Evolutionary conservation across 2,888 invertebrate genomes (phyloP), one percentile per base, ranked within the genome.

Genomic region (Byasa hedistus): DNA sequence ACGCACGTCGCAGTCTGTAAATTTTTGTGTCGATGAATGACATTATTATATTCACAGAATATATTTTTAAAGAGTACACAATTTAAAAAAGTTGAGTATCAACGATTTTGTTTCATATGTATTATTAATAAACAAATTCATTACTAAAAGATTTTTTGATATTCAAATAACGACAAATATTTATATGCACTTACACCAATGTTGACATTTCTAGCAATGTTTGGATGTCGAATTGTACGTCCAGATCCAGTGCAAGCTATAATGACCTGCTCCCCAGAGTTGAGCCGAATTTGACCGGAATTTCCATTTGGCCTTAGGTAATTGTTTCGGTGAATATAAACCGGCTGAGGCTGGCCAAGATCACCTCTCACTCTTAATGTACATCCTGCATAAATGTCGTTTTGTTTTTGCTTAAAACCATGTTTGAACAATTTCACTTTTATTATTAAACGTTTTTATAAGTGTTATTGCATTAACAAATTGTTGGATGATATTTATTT

Each of bases 281-380:
- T 80, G 5, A 87, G 74, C 55, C 72, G 75, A 71, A 86, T 81
- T 52, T 74, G 69, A 3, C 86, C 85, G 0, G 77, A 73, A 71
- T 80, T 91, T n/a, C 86, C 84, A 27, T 69, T 76, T 12, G 87
- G 79, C 1, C 71, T 69, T 12, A 81, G 32, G 69, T 82, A 87
- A 67, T 82, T 79, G 0, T 84, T 79, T 0, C 88, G 84, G 56
- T 79, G 81, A 1, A 94, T 74, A 71, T 94, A 88, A 17, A 94
- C 83, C 0, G 94, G 94, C 75, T 94, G 94, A 0, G 93, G 93
- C 65, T 89, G 88, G 0, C 84, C 85, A 5, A 93, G 82, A 72
- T 92, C 92, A 24, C 89, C 86, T 57, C 87, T 84, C 2, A 87
- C 79, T 54, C 84, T 83, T 62, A 93, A 76, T 8, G 78, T 74